Conservation (phyloP, 2,113 vertebrate species). For the Proterorhinus semilunaris region DNA sequence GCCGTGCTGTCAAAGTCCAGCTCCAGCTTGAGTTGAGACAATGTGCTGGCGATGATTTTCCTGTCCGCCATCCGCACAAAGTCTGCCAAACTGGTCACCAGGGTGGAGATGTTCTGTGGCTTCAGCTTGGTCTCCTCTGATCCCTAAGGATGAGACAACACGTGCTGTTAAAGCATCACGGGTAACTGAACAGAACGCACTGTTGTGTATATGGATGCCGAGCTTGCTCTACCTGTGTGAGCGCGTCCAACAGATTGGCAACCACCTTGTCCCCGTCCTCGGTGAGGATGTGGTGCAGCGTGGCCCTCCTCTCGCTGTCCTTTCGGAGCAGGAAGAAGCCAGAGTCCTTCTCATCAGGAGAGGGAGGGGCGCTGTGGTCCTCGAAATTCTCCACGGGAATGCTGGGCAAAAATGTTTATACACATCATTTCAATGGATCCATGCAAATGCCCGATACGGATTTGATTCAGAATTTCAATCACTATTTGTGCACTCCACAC, state of each 20-base stretch:
- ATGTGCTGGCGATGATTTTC: slow-evolving; percentile 90
- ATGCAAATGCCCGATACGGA: too few relatives aligned
- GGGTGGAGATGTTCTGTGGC: slow-evolving; percentile 87
- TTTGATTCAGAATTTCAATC: too few relatives aligned
- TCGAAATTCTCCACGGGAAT: slow-evolving; percentile 98
- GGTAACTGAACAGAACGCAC: not conserved
- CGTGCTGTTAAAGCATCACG: not conserved
- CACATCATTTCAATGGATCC: too few relatives aligned
- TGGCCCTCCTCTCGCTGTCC: slow-evolving; percentile 94
- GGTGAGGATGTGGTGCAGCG: slow-evolving; percentile 90
- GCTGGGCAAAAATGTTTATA: slow-evolving; percentile 61
- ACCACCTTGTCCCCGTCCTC: slow-evolving; percentile 94
- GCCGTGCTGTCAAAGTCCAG: slow-evolving; percentile 95
- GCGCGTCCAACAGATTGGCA: slow-evolving; percentile 88
- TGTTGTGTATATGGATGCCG: not conserved
- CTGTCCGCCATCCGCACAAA: slow-evolving; percentile 93
- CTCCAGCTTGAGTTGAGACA: slow-evolving; percentile 95
- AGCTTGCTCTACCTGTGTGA: slow-evolving; percentile 82
- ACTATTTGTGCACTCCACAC: too few relatives aligned
- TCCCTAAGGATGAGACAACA: slow-evolving; percentile 72
- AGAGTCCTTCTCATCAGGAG: slow-evolving; percentile 94
- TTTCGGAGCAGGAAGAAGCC: slow-evolving; percentile 97
- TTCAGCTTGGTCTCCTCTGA: slow-evolving; percentile 87
- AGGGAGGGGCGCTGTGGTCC: slow-evolving; percentile 97
- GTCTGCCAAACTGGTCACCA: slow-evolving; percentile 87